Percentiles rank a stretch among this genome's conserved stretches.
phyloP scores from a whole-genome alignment of 2,888 invertebrate species.

The Acanthopleura granulata region DNA sequence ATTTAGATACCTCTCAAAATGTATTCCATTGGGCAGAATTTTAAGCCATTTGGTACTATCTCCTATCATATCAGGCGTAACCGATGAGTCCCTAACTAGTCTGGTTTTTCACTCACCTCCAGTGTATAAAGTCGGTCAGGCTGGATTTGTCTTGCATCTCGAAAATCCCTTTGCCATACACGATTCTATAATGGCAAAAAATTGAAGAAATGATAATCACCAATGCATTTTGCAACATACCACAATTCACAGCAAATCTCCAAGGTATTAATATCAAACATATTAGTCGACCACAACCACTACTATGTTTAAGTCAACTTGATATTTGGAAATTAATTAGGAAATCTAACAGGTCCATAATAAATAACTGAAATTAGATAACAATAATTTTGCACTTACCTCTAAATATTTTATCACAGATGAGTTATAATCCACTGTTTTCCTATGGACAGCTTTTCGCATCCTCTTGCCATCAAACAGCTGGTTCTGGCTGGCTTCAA shows the following conservation, averaged over 20 bases:
- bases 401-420: constrained; percentile 93
- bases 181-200: constrained; percentile 77
- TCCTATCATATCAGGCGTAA: no score
- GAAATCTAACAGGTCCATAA: neutral
- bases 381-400: constrained; percentile 72
- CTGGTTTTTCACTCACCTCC: constrained; percentile 71
- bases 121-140: constrained; percentile 96
- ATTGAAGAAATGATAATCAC: no score
- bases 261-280: no score
- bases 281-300: no score
- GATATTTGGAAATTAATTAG: neutral
- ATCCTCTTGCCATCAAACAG: constrained; percentile 88
- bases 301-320: no score
- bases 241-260: no score
- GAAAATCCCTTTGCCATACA: constrained; percentile 93
- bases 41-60: no score
- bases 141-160: constrained; percentile 90
- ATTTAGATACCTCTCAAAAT: no score
- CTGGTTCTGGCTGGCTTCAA: constrained; percentile 29
- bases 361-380: constrained; percentile 13
- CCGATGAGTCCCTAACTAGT: no score
- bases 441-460: constrained; percentile 95
- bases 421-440: constrained; percentile 98
- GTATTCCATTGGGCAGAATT: no score
- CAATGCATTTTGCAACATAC: no score